These are phyloP conservation scores for Drosophila oshimai DNA, from an alignment of 1,140 invertebrate species.

Conservation along the genomic window DNA sequence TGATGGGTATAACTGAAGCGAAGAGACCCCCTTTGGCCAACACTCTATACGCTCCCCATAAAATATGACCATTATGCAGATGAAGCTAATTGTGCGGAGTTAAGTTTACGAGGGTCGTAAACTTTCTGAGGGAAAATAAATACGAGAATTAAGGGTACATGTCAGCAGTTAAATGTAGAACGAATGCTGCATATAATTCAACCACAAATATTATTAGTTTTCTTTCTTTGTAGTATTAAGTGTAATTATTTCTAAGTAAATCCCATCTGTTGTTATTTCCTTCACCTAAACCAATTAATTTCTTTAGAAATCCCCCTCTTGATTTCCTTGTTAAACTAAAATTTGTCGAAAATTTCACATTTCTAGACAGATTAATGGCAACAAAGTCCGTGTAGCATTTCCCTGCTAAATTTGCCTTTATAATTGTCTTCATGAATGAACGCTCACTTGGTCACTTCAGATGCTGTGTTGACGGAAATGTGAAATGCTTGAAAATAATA, in stretches of 20 bases:
- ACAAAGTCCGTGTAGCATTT: not conserved
- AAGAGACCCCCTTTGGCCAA: not conserved
- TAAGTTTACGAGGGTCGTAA: slow-evolving; percentile 37
- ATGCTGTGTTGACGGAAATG: slow-evolving; percentile 37
- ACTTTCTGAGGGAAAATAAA: slow-evolving; percentile 12
- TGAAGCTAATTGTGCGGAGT: slow-evolving; percentile 43
- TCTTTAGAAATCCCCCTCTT: not conserved
- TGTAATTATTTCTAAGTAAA: not conserved
- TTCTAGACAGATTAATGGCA: slow-evolving; percentile 13
- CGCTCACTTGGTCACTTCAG: slow-evolving; percentile 11
- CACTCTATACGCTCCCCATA: slow-evolving; percentile 13
- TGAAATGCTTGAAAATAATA: slow-evolving; percentile 18
- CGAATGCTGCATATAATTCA: not conserved
- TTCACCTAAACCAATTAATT: not conserved
- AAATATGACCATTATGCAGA: slow-evolving; percentile 48
- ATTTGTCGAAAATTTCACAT: slow-evolving; percentile 3
- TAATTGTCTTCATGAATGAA: slow-evolving; percentile 31
- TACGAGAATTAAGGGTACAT: slow-evolving; percentile 4
- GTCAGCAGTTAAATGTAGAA: not conserved
- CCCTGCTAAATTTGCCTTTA: slow-evolving; percentile 10
- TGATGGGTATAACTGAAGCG: slow-evolving; percentile 16
- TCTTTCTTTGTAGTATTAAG: no score
- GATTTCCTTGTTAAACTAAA: slow-evolving; percentile 2
- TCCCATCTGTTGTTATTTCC: not conserved
- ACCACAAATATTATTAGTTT: slow-evolving; percentile 1